Conservation (phyloP, 1,140 invertebrate genomes). For the Archivesica marissinica region DNA sequence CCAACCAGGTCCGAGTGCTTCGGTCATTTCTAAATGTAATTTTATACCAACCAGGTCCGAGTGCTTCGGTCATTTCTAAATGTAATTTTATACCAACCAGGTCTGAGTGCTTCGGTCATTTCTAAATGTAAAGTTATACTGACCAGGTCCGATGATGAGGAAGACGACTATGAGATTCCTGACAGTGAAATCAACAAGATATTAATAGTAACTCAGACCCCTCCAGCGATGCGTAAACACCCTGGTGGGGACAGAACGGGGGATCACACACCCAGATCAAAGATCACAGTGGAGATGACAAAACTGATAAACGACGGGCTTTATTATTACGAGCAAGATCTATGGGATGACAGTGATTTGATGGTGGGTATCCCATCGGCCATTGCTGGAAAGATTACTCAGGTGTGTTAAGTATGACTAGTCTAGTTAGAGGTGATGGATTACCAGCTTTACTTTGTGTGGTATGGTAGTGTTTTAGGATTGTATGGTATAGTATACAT, state of each 20-base stretch:
- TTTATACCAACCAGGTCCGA: no score
- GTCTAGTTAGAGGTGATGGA: slow-evolving; percentile 24
- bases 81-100: no score
- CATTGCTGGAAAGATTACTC: slow-evolving; percentile 13
- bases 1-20: no score
- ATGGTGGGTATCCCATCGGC: slow-evolving; percentile 63
- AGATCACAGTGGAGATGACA: slow-evolving; percentile 95
- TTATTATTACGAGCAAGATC: slow-evolving; percentile 92
- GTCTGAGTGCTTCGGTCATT: no score
- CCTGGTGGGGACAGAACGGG: slow-evolving; percentile 81
- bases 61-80: no score
- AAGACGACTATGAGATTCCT: slow-evolving; percentile 89
- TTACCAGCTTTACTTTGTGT: not conserved
- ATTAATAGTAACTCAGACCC: slow-evolving; percentile 96
- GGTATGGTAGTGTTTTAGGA: not conserved
- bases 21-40: no score
- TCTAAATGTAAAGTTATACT: no score
- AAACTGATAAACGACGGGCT: slow-evolving; percentile 98
- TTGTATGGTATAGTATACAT: no score
- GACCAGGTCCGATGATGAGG: slow-evolving; percentile 89
- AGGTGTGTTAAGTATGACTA: slow-evolving; percentile 43
- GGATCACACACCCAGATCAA: slow-evolving; percentile 77
- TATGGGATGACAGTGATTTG: slow-evolving; percentile 73
- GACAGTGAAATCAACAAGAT: slow-evolving; percentile 97
- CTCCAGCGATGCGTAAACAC: slow-evolving; percentile 82